Percentiles rank a stretch among this genome's conserved stretches.
These are phyloP conservation scores for Spinibarbus caldwelli DNA, from an alignment of 2,797 vertebrate genomes.

Conservation along the genomic window DNA sequence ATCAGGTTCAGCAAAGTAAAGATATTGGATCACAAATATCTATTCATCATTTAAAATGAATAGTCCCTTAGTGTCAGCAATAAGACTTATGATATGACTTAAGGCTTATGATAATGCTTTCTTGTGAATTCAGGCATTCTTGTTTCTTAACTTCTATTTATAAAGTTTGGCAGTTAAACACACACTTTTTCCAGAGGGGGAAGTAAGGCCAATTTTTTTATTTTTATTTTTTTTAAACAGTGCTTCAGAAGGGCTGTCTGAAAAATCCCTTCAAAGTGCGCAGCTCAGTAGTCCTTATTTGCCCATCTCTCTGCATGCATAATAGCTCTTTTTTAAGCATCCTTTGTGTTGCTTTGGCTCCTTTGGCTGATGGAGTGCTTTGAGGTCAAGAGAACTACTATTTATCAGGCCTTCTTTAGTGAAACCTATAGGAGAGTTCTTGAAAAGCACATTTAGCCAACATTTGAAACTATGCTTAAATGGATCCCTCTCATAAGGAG, in stretches of 20 bases:
- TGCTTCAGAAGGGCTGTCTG: constrained; percentile 60
- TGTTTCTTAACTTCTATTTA: constrained; percentile 10
- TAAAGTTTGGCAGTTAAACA: neutral
- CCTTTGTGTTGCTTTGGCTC: constrained; percentile 59
- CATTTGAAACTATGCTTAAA: constrained; percentile 24
- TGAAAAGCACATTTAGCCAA: constrained; percentile 26
- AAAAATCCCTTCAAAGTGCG: constrained; percentile 55
- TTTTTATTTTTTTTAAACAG: constrained; percentile 45
- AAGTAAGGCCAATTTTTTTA: constrained; percentile 63
- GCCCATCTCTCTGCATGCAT: constrained; percentile 49
- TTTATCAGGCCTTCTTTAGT: constrained; percentile 55
- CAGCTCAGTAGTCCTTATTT: constrained; percentile 62
- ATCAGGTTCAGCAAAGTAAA: neutral
- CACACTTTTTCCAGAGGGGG: constrained; percentile 9
- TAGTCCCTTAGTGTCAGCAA: neutral
- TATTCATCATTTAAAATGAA: neutral
- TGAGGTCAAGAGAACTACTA: constrained; percentile 54
- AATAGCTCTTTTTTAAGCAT: constrained; percentile 49
- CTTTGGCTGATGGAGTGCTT: constrained; percentile 58
- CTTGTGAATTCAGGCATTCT: neutral
- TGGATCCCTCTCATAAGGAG: constrained; percentile 3
- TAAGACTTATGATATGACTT: neutral
- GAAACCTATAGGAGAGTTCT: constrained; percentile 25
- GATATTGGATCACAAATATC: neutral
- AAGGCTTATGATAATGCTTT: neutral